These are phyloP conservation scores for Chalcis sispes DNA, from an alignment of 2,888 invertebrate genomes.

Conservation along the genomic window DNA sequence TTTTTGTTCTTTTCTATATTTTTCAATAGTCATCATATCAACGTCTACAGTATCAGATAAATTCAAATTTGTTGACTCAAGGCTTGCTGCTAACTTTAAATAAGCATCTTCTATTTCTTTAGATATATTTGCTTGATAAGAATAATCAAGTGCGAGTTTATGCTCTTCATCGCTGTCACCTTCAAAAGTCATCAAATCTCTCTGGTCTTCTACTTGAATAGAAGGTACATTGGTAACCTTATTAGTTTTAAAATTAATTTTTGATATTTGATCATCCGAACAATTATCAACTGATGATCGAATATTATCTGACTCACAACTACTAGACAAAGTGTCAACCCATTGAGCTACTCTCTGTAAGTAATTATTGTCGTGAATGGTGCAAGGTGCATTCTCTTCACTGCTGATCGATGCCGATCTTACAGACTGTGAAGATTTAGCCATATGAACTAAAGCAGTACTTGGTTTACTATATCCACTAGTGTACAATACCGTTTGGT, in stretches of 20 bases:
- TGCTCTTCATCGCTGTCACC: constrained; percentile 66
- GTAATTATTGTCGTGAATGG: constrained; percentile 72
- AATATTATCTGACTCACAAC: not conserved
- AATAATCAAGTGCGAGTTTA: constrained; percentile 24
- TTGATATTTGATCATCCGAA: constrained; percentile 13
- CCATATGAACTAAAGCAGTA: constrained; percentile 70
- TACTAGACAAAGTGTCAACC: constrained; percentile 78
- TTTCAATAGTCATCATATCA: constrained; percentile 69
- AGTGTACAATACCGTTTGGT: constrained; percentile 85
- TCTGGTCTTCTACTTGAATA: constrained; percentile 11
- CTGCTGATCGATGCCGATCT: constrained; percentile 70
- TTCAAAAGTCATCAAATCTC: constrained; percentile 68
- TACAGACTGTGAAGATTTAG: constrained; percentile 66
- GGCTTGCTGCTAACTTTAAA: constrained; percentile 71
- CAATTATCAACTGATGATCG: not conserved
- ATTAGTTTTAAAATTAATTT: not conserved
- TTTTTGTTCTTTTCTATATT: constrained; percentile 72
- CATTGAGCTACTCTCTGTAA: constrained; percentile 86
- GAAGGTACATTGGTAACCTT: not conserved
- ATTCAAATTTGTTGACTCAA: constrained; percentile 68
- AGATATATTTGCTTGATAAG: constrained; percentile 70
- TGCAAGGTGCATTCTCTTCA: constrained; percentile 44
- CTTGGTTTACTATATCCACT: constrained; percentile 67
- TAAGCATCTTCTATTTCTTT: constrained; percentile 74
- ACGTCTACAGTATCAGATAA: constrained; percentile 62